phyloP scores from a whole-genome alignment of 1,140 invertebrate genomes.

The Calycopis cecrops region DNA sequence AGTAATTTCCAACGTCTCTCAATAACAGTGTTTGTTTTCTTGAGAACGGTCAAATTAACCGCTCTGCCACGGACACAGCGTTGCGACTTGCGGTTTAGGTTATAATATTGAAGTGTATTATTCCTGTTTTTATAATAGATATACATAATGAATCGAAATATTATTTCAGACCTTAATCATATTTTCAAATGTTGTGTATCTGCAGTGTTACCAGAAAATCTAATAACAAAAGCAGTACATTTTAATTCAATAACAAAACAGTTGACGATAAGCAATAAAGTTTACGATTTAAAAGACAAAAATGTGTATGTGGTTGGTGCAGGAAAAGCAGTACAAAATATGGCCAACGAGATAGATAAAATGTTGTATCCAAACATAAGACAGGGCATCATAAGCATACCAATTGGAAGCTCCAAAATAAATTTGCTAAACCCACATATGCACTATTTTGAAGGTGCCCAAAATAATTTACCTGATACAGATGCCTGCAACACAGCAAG shows the following conservation, averaged over 20 bases:
- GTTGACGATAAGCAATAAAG: conserved; percentile 34
- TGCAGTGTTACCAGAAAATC: conserved; percentile 52
- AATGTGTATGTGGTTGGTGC: conserved; percentile 87
- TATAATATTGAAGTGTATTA: no score
- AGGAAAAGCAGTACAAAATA: conserved; percentile 93
- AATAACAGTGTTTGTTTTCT: no score
- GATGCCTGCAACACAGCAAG: conserved; percentile 80
- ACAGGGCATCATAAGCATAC: conserved; percentile 87
- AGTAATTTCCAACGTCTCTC: no score
- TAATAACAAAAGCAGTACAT: conserved; percentile 46
- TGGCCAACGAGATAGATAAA: conserved; percentile 85
- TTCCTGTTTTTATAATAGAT: not conserved
- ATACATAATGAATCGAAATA: conserved; percentile 13
- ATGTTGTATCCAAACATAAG: conserved; percentile 79
- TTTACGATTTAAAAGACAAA: conserved; percentile 52
- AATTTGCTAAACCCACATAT: conserved; percentile 33
- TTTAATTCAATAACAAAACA: conserved; percentile 39
- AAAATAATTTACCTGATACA: conserved; percentile 75
- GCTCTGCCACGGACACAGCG: no score
- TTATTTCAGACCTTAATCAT: conserved; percentile 28
- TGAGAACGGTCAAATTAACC: no score
- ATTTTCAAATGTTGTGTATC: conserved; percentile 55
- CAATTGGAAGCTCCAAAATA: conserved; percentile 76
- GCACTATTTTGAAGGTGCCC: conserved; percentile 74
- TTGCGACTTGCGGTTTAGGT: no score